phyloP scores from a whole-genome alignment of 2,113 vertebrate genomes.

The Pachypanchax playfairii region DNA sequence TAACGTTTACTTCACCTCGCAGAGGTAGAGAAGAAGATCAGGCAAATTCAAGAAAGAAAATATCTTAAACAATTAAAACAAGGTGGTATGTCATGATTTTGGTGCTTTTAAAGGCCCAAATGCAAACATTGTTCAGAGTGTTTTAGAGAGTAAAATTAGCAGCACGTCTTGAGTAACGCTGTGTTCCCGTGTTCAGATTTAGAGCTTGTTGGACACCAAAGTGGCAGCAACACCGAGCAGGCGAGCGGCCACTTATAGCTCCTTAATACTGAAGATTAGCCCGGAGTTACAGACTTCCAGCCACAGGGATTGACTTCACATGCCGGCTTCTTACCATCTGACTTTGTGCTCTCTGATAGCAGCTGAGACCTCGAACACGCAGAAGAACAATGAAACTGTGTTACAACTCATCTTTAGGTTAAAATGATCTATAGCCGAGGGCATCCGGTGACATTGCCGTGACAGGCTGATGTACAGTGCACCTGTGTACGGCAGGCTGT shows the following conservation, averaged over 20 bases:
- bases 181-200: constrained; percentile 41
- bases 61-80: not conserved
- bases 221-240: constrained; percentile 59
- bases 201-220: constrained; percentile 46
- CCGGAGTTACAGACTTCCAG: constrained; percentile 66
- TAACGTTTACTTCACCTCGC: not conserved
- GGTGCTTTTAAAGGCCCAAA: too few species aligned
- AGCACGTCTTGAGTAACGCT: constrained; percentile 46
- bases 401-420: constrained; percentile 12
- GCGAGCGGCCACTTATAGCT: constrained; percentile 70
- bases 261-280: constrained; percentile 77
- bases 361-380: constrained; percentile 2
- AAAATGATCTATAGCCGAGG: constrained; percentile 29
- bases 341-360: constrained; percentile 28
- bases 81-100: too few species aligned
- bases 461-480: constrained; percentile 36
- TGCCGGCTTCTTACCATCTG: constrained; percentile 50
- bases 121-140: too few species aligned
- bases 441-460: constrained; percentile 27
- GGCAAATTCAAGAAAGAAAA: not conserved
- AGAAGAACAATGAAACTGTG: constrained; percentile 27
- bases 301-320: constrained; percentile 63
- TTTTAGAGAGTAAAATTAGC: constrained; percentile 55
- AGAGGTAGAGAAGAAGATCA: not conserved
- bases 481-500: constrained; percentile 53